These are phyloP conservation scores for Perca schrenkii DNA, from an alignment of 2,113 vertebrate species.

Conservation along the genomic window DNA sequence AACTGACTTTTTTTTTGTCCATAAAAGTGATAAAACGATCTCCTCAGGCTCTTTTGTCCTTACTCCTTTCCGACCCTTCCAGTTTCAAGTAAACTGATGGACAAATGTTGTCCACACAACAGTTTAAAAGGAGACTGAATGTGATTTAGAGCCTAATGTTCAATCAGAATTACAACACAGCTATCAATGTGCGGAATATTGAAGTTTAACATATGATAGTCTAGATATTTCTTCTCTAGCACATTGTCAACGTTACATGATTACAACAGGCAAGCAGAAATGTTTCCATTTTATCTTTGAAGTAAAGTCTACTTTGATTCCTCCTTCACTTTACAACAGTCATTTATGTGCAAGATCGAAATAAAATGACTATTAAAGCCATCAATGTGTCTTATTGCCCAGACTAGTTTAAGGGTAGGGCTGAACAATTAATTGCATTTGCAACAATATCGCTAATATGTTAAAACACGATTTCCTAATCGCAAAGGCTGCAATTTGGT, in stretches of 20 bases:
- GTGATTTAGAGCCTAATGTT: not conserved
- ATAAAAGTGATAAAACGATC: not conserved
- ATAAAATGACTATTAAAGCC: slow-evolving; percentile 57
- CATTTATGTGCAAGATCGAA: slow-evolving; percentile 36
- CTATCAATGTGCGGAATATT: slow-evolving; percentile 28
- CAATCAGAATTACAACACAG: slow-evolving; percentile 10
- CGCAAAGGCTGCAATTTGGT: no score
- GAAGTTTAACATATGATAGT: slow-evolving; percentile 51
- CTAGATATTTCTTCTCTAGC: slow-evolving; percentile 23
- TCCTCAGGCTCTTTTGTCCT: not conserved
- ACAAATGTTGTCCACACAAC: not conserved
- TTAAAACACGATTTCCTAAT: no score
- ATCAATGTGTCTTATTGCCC: not conserved
- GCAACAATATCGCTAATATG: no score
- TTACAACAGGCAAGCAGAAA: not conserved
- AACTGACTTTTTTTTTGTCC: not conserved
- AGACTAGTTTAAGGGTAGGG: not conserved
- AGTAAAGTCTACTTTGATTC: slow-evolving; percentile 16
- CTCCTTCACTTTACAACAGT: slow-evolving; percentile 9
- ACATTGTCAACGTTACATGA: slow-evolving; percentile 11
- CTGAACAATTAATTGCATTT: no score
- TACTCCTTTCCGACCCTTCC: not conserved
- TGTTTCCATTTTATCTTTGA: slow-evolving; percentile 10
- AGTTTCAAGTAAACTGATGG: not conserved
- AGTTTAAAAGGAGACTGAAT: slow-evolving; percentile 3